These are phyloP conservation scores for Cerceris rybyensis DNA, from an alignment of 2,888 invertebrate genomes.

Conservation along the genomic window DNA sequence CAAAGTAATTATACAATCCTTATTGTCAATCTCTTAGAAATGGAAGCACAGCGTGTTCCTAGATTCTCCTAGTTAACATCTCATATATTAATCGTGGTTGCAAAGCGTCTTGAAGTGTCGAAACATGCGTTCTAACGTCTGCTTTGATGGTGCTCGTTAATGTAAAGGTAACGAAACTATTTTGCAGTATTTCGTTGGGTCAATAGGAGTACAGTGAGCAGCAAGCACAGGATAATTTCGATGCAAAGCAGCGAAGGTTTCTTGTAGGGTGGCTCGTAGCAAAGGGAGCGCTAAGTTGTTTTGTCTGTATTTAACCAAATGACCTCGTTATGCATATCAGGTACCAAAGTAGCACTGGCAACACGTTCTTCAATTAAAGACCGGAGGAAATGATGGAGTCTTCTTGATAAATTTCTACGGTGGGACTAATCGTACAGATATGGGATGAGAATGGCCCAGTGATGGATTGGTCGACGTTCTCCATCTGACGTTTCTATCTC, in stretches of 20 bases:
- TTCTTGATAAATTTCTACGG: conserved; percentile 54
- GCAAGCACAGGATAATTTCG: conserved; percentile 49
- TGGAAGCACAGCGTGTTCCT: too few species aligned
- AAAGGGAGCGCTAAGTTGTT: conserved; percentile 42
- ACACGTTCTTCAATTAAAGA: conserved; percentile 59
- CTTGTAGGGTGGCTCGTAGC: conserved; percentile 37
- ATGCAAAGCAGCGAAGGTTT: conserved; percentile 60
- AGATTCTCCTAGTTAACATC: too few species aligned
- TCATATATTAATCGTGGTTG: too few species aligned
- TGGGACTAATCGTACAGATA: conserved; percentile 54
- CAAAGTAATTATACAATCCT: too few species aligned
- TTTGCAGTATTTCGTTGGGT: conserved; percentile 26
- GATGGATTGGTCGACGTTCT: conserved; percentile 66
- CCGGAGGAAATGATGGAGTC: conserved; percentile 39
- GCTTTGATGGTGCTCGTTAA: too few species aligned
- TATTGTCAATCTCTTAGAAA: too few species aligned
- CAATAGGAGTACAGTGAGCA: conserved; percentile 19
- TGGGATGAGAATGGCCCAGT: conserved; percentile 47
- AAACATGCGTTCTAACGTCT: too few species aligned
- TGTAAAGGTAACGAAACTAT: conserved; percentile 19
- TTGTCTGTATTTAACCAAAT: conserved; percentile 61
- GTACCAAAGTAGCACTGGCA: conserved; percentile 35
- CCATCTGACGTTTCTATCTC: conserved; percentile 70
- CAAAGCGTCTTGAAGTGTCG: too few species aligned
- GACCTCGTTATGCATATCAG: conserved; percentile 65